Conservation (phyloP, 2,113 vertebrate species). For the Phalacrocorax aristotelis region DNA sequence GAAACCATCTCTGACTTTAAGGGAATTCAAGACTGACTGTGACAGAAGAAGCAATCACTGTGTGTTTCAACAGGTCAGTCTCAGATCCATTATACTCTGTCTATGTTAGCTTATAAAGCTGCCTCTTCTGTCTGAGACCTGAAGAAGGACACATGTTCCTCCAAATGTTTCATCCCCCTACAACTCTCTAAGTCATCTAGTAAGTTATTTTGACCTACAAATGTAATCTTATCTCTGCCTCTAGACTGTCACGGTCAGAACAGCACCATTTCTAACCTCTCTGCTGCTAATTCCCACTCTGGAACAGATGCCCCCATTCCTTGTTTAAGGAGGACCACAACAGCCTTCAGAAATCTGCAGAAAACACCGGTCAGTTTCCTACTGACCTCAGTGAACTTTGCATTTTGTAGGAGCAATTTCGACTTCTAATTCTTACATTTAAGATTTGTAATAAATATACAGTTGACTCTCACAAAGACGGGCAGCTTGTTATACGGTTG, state of each 20-base stretch:
- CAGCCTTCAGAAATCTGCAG: neutral
- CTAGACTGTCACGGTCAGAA: neutral
- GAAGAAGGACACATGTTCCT: neutral
- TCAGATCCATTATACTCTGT: neutral
- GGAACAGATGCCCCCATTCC: fast-evolving
- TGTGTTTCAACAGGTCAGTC: neutral
- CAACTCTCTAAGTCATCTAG: neutral
- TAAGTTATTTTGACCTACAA: neutral
- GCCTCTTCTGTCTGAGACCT: neutral
- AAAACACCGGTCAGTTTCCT: neutral
- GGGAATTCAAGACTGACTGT: neutral
- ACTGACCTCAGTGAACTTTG: neutral
- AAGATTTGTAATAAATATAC: neutral
- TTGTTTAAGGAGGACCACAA: neutral
- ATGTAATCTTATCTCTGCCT: neutral
- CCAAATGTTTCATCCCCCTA: neutral
- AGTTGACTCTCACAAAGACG: neutral
- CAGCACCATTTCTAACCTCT: neutral
- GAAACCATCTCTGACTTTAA: neutral
- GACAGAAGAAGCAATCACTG: fast-evolving
- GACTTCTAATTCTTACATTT: neutral
- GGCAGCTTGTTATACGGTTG: neutral
- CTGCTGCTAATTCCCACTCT: neutral
- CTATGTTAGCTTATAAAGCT: neutral
- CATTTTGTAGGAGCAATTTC: neutral